Conservation (phyloP, 1,140 invertebrate species). For the Leptestheria dahalacensis region DNA sequence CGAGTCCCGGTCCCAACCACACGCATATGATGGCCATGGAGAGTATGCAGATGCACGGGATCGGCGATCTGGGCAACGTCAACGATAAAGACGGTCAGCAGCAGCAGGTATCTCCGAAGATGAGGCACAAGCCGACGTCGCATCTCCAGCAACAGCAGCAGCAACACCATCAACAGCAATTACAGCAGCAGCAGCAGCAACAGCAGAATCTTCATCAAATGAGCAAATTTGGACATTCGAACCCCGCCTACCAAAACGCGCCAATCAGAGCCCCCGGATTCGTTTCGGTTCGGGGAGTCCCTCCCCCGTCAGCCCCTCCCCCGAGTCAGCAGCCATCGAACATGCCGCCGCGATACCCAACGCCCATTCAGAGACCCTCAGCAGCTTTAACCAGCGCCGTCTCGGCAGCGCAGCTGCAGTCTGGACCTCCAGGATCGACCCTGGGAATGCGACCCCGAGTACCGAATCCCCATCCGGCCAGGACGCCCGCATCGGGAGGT, state of each 20-base stretch:
- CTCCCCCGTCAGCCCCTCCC: slow-evolving; percentile 7
- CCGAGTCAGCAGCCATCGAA: background rate
- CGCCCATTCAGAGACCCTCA: slow-evolving; percentile 12
- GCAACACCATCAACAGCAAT: background rate
- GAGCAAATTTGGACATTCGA: background rate
- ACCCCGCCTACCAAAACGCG: background rate
- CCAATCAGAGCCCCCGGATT: background rate
- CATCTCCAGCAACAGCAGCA: slow-evolving; percentile 3
- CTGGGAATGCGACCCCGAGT: slow-evolving; percentile 10
- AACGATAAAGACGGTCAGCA: slow-evolving; percentile 2
- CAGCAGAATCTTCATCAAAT: slow-evolving; percentile 1
- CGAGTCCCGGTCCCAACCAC: background rate
- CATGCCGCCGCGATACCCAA: slow-evolving; percentile 10
- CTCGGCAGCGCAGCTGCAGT: no score
- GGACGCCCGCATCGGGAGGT: slow-evolving; percentile 4
- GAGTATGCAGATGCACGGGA: background rate
- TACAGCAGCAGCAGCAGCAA: slow-evolving; percentile 2
- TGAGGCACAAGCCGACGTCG: background rate
- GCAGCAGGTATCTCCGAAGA: slow-evolving; percentile 4
- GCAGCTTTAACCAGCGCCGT: background rate
- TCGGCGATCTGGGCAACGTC: background rate
- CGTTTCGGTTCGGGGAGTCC: slow-evolving; percentile 11
- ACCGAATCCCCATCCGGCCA: slow-evolving; percentile 13
- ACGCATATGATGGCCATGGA: background rate
- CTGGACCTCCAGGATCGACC: slow-evolving; percentile 1